Evolutionary conservation across 2,797 vertebrate species (phyloP).

Genomic region (Pogoniulus pusillus): DNA sequence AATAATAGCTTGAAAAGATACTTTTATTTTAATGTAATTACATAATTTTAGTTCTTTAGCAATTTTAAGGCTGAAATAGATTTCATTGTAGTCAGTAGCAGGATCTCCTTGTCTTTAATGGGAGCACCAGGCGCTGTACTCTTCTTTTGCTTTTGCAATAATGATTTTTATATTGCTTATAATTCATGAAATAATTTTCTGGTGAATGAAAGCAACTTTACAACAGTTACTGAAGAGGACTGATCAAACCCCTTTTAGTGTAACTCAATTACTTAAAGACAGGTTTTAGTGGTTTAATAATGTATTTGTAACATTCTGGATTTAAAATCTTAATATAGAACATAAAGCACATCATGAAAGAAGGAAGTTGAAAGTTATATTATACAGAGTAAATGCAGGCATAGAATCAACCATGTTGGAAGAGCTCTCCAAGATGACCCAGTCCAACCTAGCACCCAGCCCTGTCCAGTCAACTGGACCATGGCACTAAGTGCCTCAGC

Average conservation of each 20-base stretch:
- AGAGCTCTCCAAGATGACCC: too few relatives aligned
- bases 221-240: background rate
- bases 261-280: background rate
- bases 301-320: background rate
- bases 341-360: background rate
- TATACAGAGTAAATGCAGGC: background rate
- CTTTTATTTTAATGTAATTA: conserved; percentile 34
- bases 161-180: conserved; percentile 1
- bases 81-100: conserved; percentile 6
- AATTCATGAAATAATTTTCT: background rate
- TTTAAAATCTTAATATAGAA: background rate
- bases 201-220: background rate
- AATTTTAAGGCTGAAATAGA: background rate
- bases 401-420: too few relatives aligned
- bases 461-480: too few relatives aligned
- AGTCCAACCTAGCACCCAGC: too few relatives aligned
- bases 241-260: background rate
- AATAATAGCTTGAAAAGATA: background rate
- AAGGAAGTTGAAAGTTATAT: background rate
- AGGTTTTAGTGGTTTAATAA: background rate
- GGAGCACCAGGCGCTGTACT: background rate
- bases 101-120: background rate
- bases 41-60: conserved; percentile 6
- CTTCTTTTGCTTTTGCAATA: background rate
- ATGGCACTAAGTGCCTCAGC: too few relatives aligned